Conservation (phyloP, 1,140 invertebrate genomes). For the Physella acuta region DNA sequence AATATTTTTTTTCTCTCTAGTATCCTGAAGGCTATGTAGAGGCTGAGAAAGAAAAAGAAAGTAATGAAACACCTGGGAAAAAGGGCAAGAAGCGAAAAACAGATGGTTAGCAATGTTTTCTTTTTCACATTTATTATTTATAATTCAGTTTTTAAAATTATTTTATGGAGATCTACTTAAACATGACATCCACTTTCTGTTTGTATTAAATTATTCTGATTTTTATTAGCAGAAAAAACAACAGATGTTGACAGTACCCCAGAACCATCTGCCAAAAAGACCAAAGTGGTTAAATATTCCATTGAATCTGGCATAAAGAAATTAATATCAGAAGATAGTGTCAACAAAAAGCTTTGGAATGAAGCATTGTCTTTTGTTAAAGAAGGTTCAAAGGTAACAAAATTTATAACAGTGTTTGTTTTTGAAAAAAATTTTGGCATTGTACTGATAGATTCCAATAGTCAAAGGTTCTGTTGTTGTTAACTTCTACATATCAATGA, state of each 20-base stretch:
- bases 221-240: no score
- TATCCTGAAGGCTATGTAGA: slow-evolving; percentile 79
- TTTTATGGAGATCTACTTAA: no score
- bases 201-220: no score
- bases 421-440: no score
- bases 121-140: no score
- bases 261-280: slow-evolving; percentile 54
- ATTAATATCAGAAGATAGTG: slow-evolving; percentile 66
- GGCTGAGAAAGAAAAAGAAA: slow-evolving; percentile 63
- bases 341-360: slow-evolving; percentile 72
- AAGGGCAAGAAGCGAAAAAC: slow-evolving; percentile 36
- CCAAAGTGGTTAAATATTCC: slow-evolving; percentile 61
- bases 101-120: no score
- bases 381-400: slow-evolving; percentile 51
- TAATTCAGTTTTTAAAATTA: no score
- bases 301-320: slow-evolving; percentile 62
- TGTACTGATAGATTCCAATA: no score
- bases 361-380: slow-evolving; percentile 59
- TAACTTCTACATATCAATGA: no score
- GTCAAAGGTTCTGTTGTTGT: no score
- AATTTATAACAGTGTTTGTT: no score
- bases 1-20: slow-evolving; percentile 54
- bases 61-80: slow-evolving; percentile 37
- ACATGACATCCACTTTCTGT: no score
- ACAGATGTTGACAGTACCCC: slow-evolving; percentile 26